Base-by-base conservation (phyloP, 2,888 invertebrate genomes). In the Steromphala cineraria region DNA sequence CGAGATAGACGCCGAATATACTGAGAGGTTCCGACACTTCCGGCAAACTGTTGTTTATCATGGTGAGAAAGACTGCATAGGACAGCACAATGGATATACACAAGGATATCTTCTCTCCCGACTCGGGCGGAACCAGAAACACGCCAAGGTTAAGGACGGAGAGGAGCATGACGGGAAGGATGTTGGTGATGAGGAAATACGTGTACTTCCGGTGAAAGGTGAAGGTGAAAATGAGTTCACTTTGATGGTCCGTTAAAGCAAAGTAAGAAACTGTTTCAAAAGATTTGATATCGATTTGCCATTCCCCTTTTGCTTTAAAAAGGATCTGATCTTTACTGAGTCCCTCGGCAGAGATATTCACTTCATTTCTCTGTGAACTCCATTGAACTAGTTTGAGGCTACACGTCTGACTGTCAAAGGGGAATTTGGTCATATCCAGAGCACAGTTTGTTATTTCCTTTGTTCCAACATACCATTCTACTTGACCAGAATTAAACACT, bases 91-190 rank as follows among this genome's bases (percentile, higher is more conserved):
- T 74, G 10, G 81, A 79, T 28, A 82, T 53, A 24, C 79, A 53
- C 53, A 82, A 17, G 2, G 76, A 75, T 24, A 80, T 46, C 67
- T 79, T 82, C 53, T 82, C 82, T 10, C 80, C 80, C n/a, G 77
- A 80, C n/a, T 55, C 78, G n/a, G 71, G 77, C 21, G 82, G 82
- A 28, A 82, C 55, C 13, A 79, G 24, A 62, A 82, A 82, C 19
- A 77, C 80, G 3, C 80, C 36, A 13, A 80, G 77, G n/a, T 80
- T 55, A 21, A 82, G 13, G 46, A 75, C 31, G 31, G 80, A 74
- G 0, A 82, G 55, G 4, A 80, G 55, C n/a, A 82, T 62, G 21
- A 77, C 77, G 3, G 82, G 82, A n/a, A 78, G n/a, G 56, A 82
- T 56, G 10, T 74, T 55, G 24, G 76, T 80, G n/a, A 75, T 75